Evolutionary conservation across 2,888 invertebrate genomes (phyloP), one percentile per base, ranked within the genome.

Genomic region (Gryllus longicercus): DNA sequence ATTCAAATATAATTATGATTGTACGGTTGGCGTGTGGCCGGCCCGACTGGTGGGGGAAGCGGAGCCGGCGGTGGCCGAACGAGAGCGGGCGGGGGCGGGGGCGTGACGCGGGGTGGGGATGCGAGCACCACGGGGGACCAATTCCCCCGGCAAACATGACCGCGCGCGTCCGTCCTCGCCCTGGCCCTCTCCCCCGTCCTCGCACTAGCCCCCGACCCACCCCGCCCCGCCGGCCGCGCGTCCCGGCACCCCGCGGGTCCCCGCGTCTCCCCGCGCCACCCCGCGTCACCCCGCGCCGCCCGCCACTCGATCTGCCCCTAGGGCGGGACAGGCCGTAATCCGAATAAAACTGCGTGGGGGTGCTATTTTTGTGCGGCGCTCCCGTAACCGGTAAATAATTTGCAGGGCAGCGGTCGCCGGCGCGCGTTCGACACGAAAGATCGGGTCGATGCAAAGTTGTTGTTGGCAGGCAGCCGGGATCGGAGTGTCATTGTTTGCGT

Each of bases 1-100:
- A 63, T 63, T 63, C 63, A 63, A 63, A 63, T 63, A 63, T 63
- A 63, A 63, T 63, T 63, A 63, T 63, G 63, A 63, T 63, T 63
- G 63, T 63, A 14, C 16, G 63, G 16, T 18, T 63, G 63, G 16
- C 16, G 63, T n/a, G 63, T n/a, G 63, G n/a, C 3, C 63, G 63
- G 63, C 16, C 0, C 63, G 63, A 2, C 12, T 3, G 63, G 63
- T n/a, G 11, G 63, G 63, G 38, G 38, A 38, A 38, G 25, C 25
- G 25, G 51, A 16, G 63, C 63, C n/a, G 63, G 63, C 16, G 63
- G 63, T 63, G 63, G 14, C 38, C 38, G 38, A 38, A 38, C 63
- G 63, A 63, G 14, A 63, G 63, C 14, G n/a, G 63, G 63, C 16
- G 14, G 63, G 63, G 14, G 63, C 14, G 14, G 63, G 14, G 14